phyloP scores from a whole-genome alignment of 2,113 vertebrate species.

The Hippocampus barbouri region DNA sequence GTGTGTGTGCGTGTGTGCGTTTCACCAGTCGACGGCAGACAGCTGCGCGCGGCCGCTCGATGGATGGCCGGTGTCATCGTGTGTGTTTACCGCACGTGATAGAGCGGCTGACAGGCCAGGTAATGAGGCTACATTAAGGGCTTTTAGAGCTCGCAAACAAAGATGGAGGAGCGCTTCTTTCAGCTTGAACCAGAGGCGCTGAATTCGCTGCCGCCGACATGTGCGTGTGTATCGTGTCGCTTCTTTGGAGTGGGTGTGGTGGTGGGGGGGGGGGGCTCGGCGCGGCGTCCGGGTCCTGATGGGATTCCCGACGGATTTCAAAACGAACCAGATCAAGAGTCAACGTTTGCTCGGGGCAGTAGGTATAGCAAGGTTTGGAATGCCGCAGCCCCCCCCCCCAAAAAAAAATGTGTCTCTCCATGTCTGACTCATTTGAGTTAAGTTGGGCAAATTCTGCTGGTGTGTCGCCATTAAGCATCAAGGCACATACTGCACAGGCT shows the following conservation, averaged over 20 bases:
- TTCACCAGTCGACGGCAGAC: constrained; percentile 44
- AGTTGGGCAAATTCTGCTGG: not conserved
- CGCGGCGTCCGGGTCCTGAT: too few relatives aligned
- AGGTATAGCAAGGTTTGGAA: not conserved
- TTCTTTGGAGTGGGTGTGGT: too few relatives aligned
- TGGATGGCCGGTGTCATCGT: constrained; percentile 69
- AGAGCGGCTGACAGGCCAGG: constrained; percentile 70
- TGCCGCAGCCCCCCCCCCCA: not conserved
- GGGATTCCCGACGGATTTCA: too few relatives aligned
- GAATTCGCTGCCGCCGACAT: not conserved
- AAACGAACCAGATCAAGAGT: too few relatives aligned
- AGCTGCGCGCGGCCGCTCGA: constrained; percentile 58
- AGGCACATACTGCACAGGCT: not conserved
- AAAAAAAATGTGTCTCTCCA: not conserved
- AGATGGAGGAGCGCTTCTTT: constrained; percentile 67
- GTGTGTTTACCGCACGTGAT: constrained; percentile 74
- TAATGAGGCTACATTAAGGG: constrained; percentile 74
- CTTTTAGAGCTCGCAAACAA: constrained; percentile 72
- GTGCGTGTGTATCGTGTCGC: too few relatives aligned
- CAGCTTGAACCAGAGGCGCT: constrained; percentile 50
- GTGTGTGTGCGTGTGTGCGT: constrained; percentile 12
- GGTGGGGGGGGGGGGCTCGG: too few relatives aligned
- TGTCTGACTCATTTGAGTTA: too few relatives aligned
- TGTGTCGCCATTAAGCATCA: not conserved
- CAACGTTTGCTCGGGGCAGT: not conserved